A percentile compares a stretch with the other conserved stretches of the same genome.
phyloP scores from a whole-genome alignment of 1,140 invertebrate species.

The Pseudomyrmex pallidus region DNA sequence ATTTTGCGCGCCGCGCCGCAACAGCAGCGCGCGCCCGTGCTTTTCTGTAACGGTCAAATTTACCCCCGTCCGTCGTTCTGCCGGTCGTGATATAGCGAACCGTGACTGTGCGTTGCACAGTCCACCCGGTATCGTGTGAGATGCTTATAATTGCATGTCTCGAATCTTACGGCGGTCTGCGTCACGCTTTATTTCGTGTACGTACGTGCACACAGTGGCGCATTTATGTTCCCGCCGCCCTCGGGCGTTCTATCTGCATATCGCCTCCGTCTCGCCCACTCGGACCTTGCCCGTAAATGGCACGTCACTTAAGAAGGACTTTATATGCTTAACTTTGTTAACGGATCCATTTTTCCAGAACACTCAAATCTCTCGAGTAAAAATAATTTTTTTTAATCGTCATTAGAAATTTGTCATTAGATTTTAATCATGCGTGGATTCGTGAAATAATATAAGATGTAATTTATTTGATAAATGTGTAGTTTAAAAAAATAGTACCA shows the following conservation, averaged over 20 bases:
- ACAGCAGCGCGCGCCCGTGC: constrained; percentile 57
- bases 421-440: too few species aligned
- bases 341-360: not conserved
- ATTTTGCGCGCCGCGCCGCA: not conserved
- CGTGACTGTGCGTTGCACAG: constrained; percentile 2
- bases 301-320: not conserved
- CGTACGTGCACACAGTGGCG: not conserved
- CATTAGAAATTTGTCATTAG: too few species aligned
- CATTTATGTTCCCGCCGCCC: not conserved
- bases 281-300: not conserved
- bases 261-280: constrained; percentile 6
- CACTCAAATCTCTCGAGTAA: too few species aligned
- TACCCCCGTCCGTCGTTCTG: constrained; percentile 75
- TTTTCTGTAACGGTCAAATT: constrained; percentile 81
- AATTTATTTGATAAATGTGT: too few species aligned
- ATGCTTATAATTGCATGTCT: constrained; percentile 8
- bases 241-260: not conserved
- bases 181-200: constrained; percentile 12
- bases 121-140: not conserved
- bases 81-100: constrained; percentile 56
- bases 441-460: too few species aligned
- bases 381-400: not conserved
- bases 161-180: constrained; percentile 13
- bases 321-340: not conserved
- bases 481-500: too few species aligned